Conservation (phyloP, 2,888 invertebrate genomes). For the Nymphalis c-album region DNA sequence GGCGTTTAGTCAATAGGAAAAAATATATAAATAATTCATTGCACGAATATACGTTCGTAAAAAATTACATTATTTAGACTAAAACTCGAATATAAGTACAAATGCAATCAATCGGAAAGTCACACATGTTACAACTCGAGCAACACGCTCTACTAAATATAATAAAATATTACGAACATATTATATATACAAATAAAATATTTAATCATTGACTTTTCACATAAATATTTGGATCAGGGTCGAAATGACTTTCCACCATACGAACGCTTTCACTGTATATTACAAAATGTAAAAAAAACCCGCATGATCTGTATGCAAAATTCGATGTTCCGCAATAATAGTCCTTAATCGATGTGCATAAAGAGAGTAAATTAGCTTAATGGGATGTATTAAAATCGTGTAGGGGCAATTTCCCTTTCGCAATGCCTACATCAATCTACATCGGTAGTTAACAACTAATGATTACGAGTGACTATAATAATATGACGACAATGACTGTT, state of each 20-base stretch:
- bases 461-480: conserved; percentile 49
- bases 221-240: not conserved
- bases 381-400: conserved; percentile 39
- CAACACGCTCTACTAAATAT: conserved; percentile 4
- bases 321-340: conserved; percentile 18
- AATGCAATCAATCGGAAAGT: not conserved
- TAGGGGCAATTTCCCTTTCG: conserved; percentile 54
- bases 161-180: not conserved
- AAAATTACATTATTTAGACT: not conserved
- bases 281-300: conserved; percentile 28
- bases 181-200: not conserved
- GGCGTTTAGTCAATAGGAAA: not conserved
- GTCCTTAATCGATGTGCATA: conserved; percentile 15
- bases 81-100: not conserved
- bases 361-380: conserved; percentile 26
- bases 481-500: conserved; percentile 44
- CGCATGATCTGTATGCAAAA: conserved; percentile 25
- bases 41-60: not conserved
- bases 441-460: conserved; percentile 51
- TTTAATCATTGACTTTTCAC: not conserved
- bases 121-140: conserved; percentile 10
- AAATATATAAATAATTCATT: no score
- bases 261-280: conserved; percentile 15
- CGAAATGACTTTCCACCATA: conserved; percentile 9
- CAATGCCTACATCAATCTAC: conserved; percentile 50